Base-by-base conservation (phyloP, 2,888 invertebrate genomes). In the Prenolepis imparis region DNA sequence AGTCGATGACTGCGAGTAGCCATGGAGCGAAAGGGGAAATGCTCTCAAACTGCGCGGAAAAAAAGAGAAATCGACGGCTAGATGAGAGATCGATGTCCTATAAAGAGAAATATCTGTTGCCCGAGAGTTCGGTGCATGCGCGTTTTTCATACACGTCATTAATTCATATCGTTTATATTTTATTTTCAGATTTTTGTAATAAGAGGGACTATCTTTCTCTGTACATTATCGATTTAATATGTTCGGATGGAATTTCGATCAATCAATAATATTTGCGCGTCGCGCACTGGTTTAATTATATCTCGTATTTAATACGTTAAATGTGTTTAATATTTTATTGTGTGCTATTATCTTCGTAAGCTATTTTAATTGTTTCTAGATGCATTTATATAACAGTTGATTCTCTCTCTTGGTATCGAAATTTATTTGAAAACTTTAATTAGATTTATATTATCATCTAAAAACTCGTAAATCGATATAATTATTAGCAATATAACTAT, bases 61-160 rank as follows among this genome's bases (percentile, higher is more conserved):
- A 89, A 91, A 91, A 91, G 91, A 90, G 91, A 91, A 91, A 91
- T 91, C 91, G 91, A 87, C 88, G 86, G 82, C 86, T 85, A 87
- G 90, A 90, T 85, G 89, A 81, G 90, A 91, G 91, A 91, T 90
- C 89, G 90, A 91, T 90, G 90, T 89, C 85, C 89, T 89, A 88
- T 89, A 90, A 90, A 90, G 89, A 87, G 90, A 88, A 88, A 89
- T 88, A 87, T 88, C 87, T 78, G 85, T 75, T 70, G 66, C 74
- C 67, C 87, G 85, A 89, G 85, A 85, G 84, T 15, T 52, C 52
- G 55, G 82, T 78, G 84, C 82, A 55, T 5, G 39, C 28, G 36
- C 84, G 87, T 84, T 89, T 88, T 77, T 89, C 83, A 82, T 85
- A 81, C 84, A 81, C 84, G 74, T 64, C 84, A 32, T 57, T 73